Conservation (phyloP, 23 tunicate genomes). For the Styela plicata region DNA sequence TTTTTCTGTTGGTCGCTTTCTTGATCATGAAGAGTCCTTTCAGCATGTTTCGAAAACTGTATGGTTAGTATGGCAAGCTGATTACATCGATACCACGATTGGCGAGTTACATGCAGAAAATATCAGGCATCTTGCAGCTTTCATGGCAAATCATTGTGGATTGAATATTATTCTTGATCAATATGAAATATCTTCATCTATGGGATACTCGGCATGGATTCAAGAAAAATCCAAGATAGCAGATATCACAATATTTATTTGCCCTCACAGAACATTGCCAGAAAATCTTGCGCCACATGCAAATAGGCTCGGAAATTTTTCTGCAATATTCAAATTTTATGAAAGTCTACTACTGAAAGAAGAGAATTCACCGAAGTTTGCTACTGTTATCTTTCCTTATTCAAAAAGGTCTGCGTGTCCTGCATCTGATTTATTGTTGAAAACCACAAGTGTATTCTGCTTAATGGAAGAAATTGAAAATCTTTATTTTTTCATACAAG, state of each 20-base stretch:
- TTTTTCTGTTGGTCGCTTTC: not conserved
- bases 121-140: slow-evolving; percentile 18
- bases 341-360: slow-evolving; percentile 4
- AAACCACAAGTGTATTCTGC: not conserved
- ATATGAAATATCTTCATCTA: not conserved
- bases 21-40: no score
- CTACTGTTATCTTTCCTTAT: slow-evolving; percentile 21
- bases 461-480: slow-evolving; percentile 30
- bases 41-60: slow-evolving; percentile 8
- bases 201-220: slow-evolving; percentile 7
- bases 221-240: slow-evolving; percentile 13
- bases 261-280: not conserved
- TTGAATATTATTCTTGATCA: slow-evolving; percentile 28
- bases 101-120: slow-evolving; percentile 15
- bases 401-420: not conserved
- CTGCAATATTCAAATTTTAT: slow-evolving; percentile 6
- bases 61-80: slow-evolving; percentile 35
- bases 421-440: slow-evolving; percentile 10
- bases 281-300: not conserved
- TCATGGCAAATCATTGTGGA: slow-evolving; percentile 29
- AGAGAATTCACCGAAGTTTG: not conserved
- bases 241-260: slow-evolving; percentile 17
- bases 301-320: slow-evolving; percentile 6
- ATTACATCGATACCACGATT: not conserved
- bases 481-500: slow-evolving; percentile 26